Evolutionary conservation across 2,113 vertebrate species (phyloP), one percentile per base, ranked within the genome.

Genomic region (Phrynocephalus versicolor): DNA sequence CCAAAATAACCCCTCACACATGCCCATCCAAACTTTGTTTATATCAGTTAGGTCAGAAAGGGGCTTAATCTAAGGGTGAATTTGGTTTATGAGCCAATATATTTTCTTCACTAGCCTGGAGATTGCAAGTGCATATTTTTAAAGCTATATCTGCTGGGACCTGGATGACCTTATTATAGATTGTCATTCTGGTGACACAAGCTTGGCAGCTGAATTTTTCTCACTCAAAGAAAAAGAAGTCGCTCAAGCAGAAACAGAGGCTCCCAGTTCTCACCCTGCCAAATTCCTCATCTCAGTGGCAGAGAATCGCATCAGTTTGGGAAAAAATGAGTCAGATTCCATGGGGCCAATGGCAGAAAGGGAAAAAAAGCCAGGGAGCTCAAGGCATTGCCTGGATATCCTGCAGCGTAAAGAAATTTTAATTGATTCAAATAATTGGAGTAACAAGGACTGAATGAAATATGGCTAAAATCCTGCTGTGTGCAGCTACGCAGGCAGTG

Each of bases 161-260:
- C 75, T 5, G 58, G 35, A 27, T 80, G 23, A 15, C 25, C 3
- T 62, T 83, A 88, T 58, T 84, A 23, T n/a, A 25, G 71, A 2
- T 7, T 88, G 72, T 35, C 60, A 37, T 89, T 71, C 23, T 82
- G 74, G 79, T 27, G 14, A 5, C 33, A 58, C 14, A 71, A 86
- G 71, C n/a, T 25, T 75, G 13, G 27, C 8, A 81, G 15, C 19
- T 75, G 55, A 0, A 8, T 13, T 83, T 51, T 85, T 88, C 35
- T 25, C 88, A 83, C 25, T 51, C 80, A 65, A 25, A 84, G 78
- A 55, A 30, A 72, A 3, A n/a, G 23, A 41, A 25, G 73, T 85
- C 79, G 1, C 74, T 83, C 60, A 4, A 64, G 21, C 3, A 73
- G 58, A 81, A 84, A 82, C 2, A 87, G 27, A 85, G 85, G 39